These are phyloP conservation scores for Leucophora obtusa DNA, from an alignment of 2,888 invertebrate genomes.

Conservation along the genomic window DNA sequence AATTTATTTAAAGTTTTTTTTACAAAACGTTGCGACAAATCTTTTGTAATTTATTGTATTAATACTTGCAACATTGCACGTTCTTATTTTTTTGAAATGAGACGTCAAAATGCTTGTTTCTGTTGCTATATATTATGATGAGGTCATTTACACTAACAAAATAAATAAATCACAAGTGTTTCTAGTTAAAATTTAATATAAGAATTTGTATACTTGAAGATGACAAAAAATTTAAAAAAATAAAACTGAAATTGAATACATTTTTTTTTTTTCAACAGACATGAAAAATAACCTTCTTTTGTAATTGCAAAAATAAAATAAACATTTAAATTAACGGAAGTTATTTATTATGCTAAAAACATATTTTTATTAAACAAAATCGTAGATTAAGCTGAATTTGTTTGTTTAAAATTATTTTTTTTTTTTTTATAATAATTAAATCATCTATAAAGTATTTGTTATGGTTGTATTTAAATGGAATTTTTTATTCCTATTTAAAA, in stretches of 20 bases:
- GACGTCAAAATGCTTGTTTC: too few relatives aligned
- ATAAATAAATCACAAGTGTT: background rate
- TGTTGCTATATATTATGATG: background rate
- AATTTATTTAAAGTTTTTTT: too few relatives aligned
- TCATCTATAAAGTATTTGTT: background rate
- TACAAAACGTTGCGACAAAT: too few relatives aligned
- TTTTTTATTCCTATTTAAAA: background rate
- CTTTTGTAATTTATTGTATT: too few relatives aligned
- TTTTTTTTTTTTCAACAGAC: background rate
- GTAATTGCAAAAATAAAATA: background rate
- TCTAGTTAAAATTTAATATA: background rate
- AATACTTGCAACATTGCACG: too few relatives aligned
- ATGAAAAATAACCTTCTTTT: background rate
- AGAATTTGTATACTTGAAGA: background rate
- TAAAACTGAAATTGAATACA: background rate
- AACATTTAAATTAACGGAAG: constrained; percentile 60
- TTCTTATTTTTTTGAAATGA: too few relatives aligned
- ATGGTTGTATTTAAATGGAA: background rate
- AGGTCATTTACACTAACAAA: background rate
- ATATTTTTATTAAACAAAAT: constrained; percentile 12
- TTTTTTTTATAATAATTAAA: background rate
- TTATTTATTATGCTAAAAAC: constrained; percentile 61
- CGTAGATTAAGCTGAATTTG: background rate
- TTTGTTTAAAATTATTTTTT: background rate
- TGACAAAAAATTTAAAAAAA: background rate